phyloP scores from a whole-genome alignment of 1,140 invertebrate species.

The Cecropterus lyciades region DNA sequence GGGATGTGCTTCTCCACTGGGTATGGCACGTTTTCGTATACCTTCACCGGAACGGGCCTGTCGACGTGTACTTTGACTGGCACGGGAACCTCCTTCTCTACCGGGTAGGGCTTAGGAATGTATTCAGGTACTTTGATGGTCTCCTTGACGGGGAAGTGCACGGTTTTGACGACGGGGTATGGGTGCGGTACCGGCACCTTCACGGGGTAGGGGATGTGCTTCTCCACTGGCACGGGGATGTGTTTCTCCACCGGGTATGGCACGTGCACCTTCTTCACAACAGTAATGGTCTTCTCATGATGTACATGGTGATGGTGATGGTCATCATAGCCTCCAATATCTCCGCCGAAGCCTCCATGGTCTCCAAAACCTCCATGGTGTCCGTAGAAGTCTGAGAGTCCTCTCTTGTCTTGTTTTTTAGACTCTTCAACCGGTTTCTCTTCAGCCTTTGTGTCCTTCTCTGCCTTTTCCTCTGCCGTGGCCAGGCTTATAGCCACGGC shows the following conservation, averaged over 20 bases:
- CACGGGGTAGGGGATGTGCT: slow-evolving; percentile 84
- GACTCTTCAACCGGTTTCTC: slow-evolving; percentile 72
- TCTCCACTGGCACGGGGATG: slow-evolving; percentile 85
- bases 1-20: slow-evolving; percentile 89
- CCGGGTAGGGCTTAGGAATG: slow-evolving; percentile 86
- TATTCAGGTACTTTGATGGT: slow-evolving; percentile 87
- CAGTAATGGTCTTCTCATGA: slow-evolving; percentile 89
- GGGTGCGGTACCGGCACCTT: slow-evolving; percentile 86
- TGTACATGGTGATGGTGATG: slow-evolving; percentile 61
- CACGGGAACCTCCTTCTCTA: slow-evolving; percentile 87
- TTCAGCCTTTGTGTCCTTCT: slow-evolving; percentile 83
- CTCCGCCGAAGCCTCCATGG: slow-evolving; percentile 51
- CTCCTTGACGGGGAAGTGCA: slow-evolving; percentile 87
- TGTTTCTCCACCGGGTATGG: slow-evolving; percentile 87
- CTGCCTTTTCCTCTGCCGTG: slow-evolving; percentile 83
- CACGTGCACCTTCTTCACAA: slow-evolving; percentile 89
- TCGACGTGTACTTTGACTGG: slow-evolving; percentile 87
- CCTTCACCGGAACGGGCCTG: slow-evolving; percentile 86
- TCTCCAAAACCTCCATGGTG: slow-evolving; percentile 65
- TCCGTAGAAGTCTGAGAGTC: slow-evolving; percentile 85
- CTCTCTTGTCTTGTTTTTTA: slow-evolving; percentile 88
- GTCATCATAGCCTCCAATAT: slow-evolving; percentile 54
- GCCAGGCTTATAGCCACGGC: slow-evolving; percentile 82
- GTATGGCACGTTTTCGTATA: slow-evolving; percentile 86
- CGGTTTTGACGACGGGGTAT: slow-evolving; percentile 87